These are phyloP conservation scores for Drosophila bunnanda DNA, from an alignment of 2,888 invertebrate genomes.

Conservation along the genomic window DNA sequence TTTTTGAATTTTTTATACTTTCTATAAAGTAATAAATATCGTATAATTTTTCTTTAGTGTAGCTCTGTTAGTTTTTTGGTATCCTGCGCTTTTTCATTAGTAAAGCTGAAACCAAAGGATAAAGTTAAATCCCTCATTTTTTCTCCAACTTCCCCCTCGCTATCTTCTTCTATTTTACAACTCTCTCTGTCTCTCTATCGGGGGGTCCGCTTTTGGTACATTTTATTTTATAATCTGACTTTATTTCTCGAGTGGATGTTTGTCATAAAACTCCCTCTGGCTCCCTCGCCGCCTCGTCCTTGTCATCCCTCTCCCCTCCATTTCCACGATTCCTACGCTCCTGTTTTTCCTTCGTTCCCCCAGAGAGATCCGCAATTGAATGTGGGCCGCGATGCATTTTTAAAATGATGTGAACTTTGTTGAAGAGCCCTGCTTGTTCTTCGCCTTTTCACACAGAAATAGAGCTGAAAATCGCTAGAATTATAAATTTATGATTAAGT, in stretches of 20 bases:
- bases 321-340: conserved; percentile 9
- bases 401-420: conserved; percentile 38
- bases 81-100: conserved; percentile 30
- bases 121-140: conserved; percentile 30
- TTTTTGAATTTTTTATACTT: neutral
- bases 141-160: neutral
- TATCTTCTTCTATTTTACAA: conserved; percentile 2
- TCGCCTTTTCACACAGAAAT: conserved; percentile 28
- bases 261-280: conserved; percentile 39
- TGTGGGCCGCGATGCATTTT: conserved; percentile 48
- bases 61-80: neutral
- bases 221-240: conserved; percentile 62
- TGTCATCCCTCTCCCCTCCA: conserved; percentile 3
- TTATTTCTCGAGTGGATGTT: conserved; percentile 49
- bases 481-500: conserved; percentile 24
- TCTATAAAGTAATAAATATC: neutral
- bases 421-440: conserved; percentile 26
- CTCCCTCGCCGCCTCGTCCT: conserved; percentile 1
- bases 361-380: conserved; percentile 31
- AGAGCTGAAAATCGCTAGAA: conserved; percentile 34
- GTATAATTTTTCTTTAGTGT: neutral
- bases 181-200: conserved; percentile 8
- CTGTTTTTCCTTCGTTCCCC: neutral
- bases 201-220: conserved; percentile 29
- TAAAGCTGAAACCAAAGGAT: conserved; percentile 24